These are phyloP conservation scores for Ochotona princeps DNA, from an alignment of 2,113 vertebrate species.

Conservation along the genomic window DNA sequence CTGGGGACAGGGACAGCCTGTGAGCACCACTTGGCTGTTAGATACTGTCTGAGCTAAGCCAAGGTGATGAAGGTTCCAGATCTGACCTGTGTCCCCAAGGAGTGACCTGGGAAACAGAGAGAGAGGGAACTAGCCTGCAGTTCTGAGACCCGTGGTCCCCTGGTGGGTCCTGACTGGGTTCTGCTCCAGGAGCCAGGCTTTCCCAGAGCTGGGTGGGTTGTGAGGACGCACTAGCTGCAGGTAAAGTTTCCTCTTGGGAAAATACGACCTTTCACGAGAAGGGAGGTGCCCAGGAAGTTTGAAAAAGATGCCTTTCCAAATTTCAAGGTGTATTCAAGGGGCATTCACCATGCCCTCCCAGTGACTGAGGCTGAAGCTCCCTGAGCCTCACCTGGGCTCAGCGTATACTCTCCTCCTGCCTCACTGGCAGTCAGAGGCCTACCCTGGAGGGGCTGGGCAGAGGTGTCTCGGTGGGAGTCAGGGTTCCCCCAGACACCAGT, in stretches of 20 bases:
- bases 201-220: not conserved
- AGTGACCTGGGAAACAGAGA: not conserved
- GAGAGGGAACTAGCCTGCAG: not conserved
- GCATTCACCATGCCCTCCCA: too few species aligned
- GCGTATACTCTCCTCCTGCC: rapidly evolving
- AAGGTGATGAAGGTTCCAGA: not conserved
- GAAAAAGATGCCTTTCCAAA: not conserved
- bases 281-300: not conserved
- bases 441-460: not conserved
- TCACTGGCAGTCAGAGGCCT: not conserved
- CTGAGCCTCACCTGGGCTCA: not conserved
- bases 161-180: rapidly evolving
- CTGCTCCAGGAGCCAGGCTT: not conserved
- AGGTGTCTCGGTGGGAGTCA: not conserved
- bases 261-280: not conserved
- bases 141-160: rapidly evolving
- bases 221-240: not conserved
- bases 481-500: not conserved
- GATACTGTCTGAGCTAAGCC: rapidly evolving
- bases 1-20: not conserved
- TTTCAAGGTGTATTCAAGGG: too few species aligned
- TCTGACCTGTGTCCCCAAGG: not conserved
- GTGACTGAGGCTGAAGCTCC: too few species aligned
- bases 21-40: rapidly evolving
- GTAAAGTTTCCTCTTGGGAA: not conserved